Evolutionary conservation across 1,140 invertebrate species (phyloP).

Genomic region (Chironomus striatipennis): DNA sequence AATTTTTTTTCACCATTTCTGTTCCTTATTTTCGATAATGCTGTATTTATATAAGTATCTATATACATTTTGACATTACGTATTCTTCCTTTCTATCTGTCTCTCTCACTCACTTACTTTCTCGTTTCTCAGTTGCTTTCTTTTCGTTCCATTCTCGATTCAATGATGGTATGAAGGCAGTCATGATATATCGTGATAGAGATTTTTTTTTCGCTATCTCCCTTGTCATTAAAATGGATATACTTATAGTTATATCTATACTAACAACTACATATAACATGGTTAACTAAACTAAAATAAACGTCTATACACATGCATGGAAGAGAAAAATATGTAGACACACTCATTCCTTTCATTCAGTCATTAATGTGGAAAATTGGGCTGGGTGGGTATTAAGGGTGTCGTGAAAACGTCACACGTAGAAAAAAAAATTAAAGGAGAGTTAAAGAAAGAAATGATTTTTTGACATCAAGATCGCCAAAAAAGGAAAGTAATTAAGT

Average conservation of each 20-base stretch:
- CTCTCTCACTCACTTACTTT: no score
- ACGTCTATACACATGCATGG: no score
- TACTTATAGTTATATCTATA: neutral
- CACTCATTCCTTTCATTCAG: neutral
- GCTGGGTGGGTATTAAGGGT: neutral
- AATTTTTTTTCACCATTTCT: no score
- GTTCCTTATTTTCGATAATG: no score
- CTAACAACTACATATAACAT: neutral
- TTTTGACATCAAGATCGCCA: neutral
- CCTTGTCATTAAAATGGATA: slow-evolving; percentile 2
- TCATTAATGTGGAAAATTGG: neutral
- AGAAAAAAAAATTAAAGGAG: neutral
- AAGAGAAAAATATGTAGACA: neutral
- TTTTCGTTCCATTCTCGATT: no score
- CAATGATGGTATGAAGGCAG: neutral
- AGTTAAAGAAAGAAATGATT: neutral
- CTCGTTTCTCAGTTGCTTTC: no score
- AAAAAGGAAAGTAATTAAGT: neutral
- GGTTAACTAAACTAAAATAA: no score
- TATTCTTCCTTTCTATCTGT: no score
- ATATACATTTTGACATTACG: no score
- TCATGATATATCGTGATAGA: neutral
- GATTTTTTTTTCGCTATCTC: neutral
- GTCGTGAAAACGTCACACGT: neutral
- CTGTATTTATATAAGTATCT: no score